phyloP scores from a whole-genome alignment of 2,797 vertebrate genomes.

The Dipus sagitta region DNA sequence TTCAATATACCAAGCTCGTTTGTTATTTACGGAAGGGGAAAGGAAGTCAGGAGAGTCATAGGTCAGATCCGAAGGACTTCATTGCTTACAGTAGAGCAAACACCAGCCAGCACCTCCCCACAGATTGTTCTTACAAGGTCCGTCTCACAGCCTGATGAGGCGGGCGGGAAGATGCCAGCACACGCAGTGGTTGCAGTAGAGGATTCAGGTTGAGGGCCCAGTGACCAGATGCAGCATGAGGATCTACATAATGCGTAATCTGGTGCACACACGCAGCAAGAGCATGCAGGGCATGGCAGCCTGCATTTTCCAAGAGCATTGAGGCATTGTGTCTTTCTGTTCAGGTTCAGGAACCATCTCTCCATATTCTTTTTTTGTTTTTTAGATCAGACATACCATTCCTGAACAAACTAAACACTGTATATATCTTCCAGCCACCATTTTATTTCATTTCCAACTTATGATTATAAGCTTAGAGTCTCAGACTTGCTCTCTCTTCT shows the following conservation, averaged over 20 bases:
- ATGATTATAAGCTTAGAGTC: slow-evolving; percentile 1
- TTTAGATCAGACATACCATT: neutral
- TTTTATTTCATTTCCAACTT: slow-evolving; percentile 37
- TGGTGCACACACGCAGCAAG: neutral
- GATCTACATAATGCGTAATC: neutral
- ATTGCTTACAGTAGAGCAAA: neutral
- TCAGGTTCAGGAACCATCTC: neutral
- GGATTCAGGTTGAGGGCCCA: neutral
- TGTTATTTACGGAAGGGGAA: slow-evolving; percentile 3
- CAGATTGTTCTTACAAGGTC: neutral
- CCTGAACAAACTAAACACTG: neutral
- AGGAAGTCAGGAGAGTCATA: neutral
- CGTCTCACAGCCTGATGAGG: neutral
- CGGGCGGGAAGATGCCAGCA: neutral
- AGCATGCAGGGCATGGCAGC: neutral
- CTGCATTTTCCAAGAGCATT: neutral
- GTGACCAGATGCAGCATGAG: neutral
- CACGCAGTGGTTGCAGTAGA: neutral
- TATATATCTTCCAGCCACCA: neutral
- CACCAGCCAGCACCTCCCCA: neutral
- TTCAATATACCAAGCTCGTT: neutral
- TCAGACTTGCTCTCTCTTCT: neutral
- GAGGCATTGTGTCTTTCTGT: neutral
- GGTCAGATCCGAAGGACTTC: slow-evolving; percentile 14
- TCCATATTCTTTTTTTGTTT: neutral